Percentiles rank a stretch among this genome's conserved stretches.
Conservation (phyloP, 1,140 invertebrate species). For the Neelides sp. region DNA sequence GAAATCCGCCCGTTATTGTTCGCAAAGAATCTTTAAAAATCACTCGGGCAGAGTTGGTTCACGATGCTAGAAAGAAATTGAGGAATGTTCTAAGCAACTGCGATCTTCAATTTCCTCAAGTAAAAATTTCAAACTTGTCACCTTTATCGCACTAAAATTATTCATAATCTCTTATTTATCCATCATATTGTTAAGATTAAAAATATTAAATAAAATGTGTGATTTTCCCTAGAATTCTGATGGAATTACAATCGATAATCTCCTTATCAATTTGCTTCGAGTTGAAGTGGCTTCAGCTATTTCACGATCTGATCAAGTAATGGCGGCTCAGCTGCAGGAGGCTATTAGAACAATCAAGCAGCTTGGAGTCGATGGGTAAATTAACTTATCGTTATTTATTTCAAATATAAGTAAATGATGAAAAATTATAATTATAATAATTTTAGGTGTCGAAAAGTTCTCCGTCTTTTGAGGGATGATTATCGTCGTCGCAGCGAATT, state of each 20-base stretch:
- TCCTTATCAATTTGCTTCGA: constrained; percentile 57
- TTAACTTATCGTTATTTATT: not conserved
- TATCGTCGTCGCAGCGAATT: constrained; percentile 65
- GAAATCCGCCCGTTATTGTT: too few relatives aligned
- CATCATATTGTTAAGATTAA: not conserved
- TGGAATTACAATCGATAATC: constrained; percentile 40
- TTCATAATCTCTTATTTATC: too few relatives aligned
- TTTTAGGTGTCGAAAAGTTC: constrained; percentile 55
- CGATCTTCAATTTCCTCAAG: constrained; percentile 41
- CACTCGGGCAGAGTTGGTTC: constrained; percentile 20
- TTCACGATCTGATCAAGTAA: constrained; percentile 64
- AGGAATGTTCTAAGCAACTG: constrained; percentile 76
- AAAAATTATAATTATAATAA: constrained; percentile 3
- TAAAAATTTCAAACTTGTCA: constrained; percentile 2
- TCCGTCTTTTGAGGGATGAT: constrained; percentile 66
- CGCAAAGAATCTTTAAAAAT: constrained; percentile 25
- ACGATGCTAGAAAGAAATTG: constrained; percentile 71
- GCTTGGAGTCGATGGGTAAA: constrained; percentile 55
- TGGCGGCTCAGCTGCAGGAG: constrained; percentile 75
- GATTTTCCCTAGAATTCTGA: too few relatives aligned
- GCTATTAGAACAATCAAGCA: constrained; percentile 65
- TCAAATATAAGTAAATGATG: constrained; percentile 6
- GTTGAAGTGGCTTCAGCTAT: constrained; percentile 76
- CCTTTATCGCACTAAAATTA: too few relatives aligned
- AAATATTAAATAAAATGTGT: not conserved